Base-by-base conservation (phyloP, 2,113 vertebrate genomes). In the Diphyllodes magnificus region DNA sequence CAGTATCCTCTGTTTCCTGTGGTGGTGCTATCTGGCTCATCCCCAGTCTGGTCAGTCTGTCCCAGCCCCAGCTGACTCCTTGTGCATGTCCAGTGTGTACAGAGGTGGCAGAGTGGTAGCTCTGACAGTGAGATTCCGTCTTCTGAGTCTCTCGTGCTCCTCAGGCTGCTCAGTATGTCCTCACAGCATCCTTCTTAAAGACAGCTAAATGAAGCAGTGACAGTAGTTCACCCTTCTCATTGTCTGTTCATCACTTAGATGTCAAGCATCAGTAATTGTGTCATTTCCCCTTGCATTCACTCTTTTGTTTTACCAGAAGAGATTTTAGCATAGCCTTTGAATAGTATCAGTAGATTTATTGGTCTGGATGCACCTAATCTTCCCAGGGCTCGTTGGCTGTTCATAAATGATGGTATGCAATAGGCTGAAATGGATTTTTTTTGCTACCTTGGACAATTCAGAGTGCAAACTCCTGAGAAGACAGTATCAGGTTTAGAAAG, bases 41-140 rank as follows among this genome's bases (percentile, higher is more conserved):
- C 24, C 19, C 33, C 44, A 63, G 30, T 18, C 42, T 33, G 22
- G 11, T 33, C 49, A 81, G 42, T 33, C 33, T 83, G 39, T 47
- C 15, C 28, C 24, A 81, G 60, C 11, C 7, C 20, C 10, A 31
- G n/a, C 4, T 79, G 21, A 3, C 27, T 80, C 44, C n/a, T 20
- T 40, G 28, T 27, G 66, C 10, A 18, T 2, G 2, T 73, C 42
- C 14, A 15, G 30, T 3, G 11, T 2, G 1, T 33, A 31, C 9
- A 53, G 66, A 66, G 21, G 27, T 45, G 23, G 22, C 33, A 59
- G 42, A 11, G 22, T 37, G 24, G 44, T n/a, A 66, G 10, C 39
- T 78, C 56, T 54, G 57, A 39, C 6, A 33, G 28, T 15, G 39
- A 53, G 35, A 56, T 66, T 77, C 1, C 1, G 12, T 39, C 40